Base-by-base conservation (phyloP, 2,113 vertebrate species). In the Dascyllus trimaculatus region DNA sequence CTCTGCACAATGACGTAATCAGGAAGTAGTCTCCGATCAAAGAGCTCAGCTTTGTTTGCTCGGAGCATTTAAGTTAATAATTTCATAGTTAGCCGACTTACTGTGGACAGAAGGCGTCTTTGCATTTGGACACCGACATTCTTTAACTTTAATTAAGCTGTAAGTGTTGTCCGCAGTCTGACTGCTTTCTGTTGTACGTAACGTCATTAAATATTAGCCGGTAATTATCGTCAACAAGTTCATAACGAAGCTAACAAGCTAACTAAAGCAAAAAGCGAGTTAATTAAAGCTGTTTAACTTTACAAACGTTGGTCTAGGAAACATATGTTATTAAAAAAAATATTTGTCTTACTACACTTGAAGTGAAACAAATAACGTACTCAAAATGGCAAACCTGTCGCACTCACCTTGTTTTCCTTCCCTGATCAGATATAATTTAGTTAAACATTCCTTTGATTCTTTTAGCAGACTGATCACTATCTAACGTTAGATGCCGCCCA, bases 351-450 rank as follows among this genome's bases (percentile, higher is more conserved):
- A 67, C 24, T 4, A 18, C 18, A 29, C 17, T 11, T 51, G 1
- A 53, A 0, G 8, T 25, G 25, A 53, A 14, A 48, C 1, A 10
- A 29, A 49, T 7, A 9, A 52, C n/a, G 11, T 49, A 1, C 11
- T 24, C 22, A 22, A 14, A n/a, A 11, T 21, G 9, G 18, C 19
- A 7, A 26, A 9, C 24, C 7, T 51, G 5, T 35, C 10, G 38
- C 52, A 80, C 87, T 88, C 69, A 90, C 83, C 40, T 48, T 52
- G 5, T 21, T 59, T 58, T 43, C 29, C 21, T 53, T 63, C 38
- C 11, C 5, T 35, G 35, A 24, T 18, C 58, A 26, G 10, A 15
- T 9, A 60, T 4, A 22, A 0, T 1, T 1, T 0, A 70, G 21
- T 62, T 68, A 19, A 69, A 46, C 0, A 2, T 26, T 2, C 11